phyloP scores from a whole-genome alignment of 2,888 invertebrate genomes.

The Ditula angustiorana region DNA sequence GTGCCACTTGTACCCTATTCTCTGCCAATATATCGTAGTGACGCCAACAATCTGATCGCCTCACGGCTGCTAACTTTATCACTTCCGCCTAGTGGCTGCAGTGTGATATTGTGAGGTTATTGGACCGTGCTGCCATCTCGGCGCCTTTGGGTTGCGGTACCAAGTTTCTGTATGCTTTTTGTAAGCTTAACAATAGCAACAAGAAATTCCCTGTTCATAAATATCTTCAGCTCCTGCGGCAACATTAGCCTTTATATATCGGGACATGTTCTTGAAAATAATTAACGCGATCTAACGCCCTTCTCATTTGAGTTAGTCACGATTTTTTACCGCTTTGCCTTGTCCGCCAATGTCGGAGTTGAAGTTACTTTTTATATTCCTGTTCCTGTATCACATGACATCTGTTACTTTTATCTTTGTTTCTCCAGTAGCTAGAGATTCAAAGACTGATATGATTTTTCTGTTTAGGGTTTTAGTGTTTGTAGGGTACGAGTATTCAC shows the following conservation, averaged over 20 bases:
- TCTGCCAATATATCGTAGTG: constrained; percentile 62
- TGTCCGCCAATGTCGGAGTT: not conserved
- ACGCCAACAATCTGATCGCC: constrained; percentile 73
- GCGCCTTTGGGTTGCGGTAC: constrained; percentile 16
- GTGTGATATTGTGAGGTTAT: constrained; percentile 26
- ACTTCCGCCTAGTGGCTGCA: constrained; percentile 63
- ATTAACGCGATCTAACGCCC: not conserved
- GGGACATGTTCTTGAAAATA: not conserved
- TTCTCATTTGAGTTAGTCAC: not conserved
- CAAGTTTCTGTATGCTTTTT: not conserved
- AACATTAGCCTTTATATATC: not conserved
- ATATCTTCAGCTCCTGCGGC: not conserved
- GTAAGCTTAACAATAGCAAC: not conserved
- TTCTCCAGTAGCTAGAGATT: no score
- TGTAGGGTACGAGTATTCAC: no score
- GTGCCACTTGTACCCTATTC: constrained; percentile 64
- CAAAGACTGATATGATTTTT: no score
- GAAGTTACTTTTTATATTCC: not conserved
- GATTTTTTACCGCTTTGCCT: not conserved
- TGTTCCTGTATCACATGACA: not conserved
- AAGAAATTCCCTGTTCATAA: not conserved
- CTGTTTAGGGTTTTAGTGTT: no score
- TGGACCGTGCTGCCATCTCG: constrained; percentile 15
- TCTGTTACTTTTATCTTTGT: no score
- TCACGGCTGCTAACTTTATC: constrained; percentile 71